Evolutionary conservation across 1,140 invertebrate genomes (phyloP).

Genomic region (Platyscapa corneri): DNA sequence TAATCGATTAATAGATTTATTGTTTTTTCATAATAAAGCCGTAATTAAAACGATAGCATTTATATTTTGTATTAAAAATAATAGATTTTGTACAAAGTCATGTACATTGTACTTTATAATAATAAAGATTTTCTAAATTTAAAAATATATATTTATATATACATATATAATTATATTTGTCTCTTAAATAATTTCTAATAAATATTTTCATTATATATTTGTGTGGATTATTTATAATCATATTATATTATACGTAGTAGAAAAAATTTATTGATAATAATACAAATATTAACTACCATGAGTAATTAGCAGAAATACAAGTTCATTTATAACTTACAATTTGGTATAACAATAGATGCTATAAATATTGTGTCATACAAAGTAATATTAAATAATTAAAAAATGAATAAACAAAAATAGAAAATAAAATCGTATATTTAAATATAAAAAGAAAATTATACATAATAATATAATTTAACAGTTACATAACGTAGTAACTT

Average conservation of each 20-base stretch:
- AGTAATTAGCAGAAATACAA: no score
- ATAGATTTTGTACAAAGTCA: slow-evolving; percentile 36
- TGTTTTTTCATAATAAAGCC: slow-evolving; percentile 32
- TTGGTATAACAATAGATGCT: no score
- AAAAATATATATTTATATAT: slow-evolving; percentile 32
- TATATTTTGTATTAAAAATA: slow-evolving; percentile 36
- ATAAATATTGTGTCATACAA: no score
- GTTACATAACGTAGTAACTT: no score
- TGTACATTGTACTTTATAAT: slow-evolving; percentile 32
- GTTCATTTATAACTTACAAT: no score
- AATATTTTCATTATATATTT: slow-evolving; percentile 48
- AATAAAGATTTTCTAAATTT: slow-evolving; percentile 36
- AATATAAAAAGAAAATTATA: no score
- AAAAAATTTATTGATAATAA: background rate
- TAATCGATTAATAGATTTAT: slow-evolving; percentile 45
- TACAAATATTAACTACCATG: background rate
- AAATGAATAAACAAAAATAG: no score
- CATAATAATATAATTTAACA: no score
- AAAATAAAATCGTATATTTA: no score
- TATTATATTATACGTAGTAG: background rate
- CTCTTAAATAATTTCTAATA: slow-evolving; percentile 43
- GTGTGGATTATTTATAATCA: slow-evolving; percentile 10
- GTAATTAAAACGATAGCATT: slow-evolving; percentile 38
- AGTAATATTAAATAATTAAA: no score
- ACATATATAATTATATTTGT: slow-evolving; percentile 37